phyloP scores from a whole-genome alignment of 2,888 invertebrate genomes.

The Silvanus unidentatus region DNA sequence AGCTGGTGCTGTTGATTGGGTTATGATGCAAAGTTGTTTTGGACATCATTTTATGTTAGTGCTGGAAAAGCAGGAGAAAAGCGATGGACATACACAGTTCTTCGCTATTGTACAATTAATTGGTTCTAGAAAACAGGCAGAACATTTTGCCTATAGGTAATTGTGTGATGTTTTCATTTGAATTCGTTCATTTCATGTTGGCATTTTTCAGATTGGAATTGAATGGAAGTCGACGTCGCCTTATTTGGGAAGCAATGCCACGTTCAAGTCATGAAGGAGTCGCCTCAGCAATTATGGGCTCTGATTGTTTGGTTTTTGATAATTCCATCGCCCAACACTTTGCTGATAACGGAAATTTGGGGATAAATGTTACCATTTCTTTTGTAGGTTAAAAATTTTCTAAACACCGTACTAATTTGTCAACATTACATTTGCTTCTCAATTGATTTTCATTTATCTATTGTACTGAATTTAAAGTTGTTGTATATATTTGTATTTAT shows the following conservation, averaged over 20 bases:
- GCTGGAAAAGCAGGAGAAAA: conserved; percentile 96
- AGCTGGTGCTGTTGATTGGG: conserved; percentile 99
- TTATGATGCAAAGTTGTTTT: conserved; percentile 99
- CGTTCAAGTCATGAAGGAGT: conserved; percentile 98
- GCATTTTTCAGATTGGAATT: conserved; percentile 73
- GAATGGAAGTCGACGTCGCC: conserved; percentile 87
- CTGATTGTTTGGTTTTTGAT: conserved; percentile 98
- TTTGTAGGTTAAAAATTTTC: conserved; percentile 59
- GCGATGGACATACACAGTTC: conserved; percentile 93
- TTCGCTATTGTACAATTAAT: conserved; percentile 99
- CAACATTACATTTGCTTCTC: no score
- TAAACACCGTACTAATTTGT: no score
- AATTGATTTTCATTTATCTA: no score
- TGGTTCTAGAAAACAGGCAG: conserved; percentile 97
- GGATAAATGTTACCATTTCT: conserved; percentile 98
- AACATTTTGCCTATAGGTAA: conserved; percentile 93
- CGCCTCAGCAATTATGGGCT: conserved; percentile 93
- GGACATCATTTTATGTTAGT: conserved; percentile 99
- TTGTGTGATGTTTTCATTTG: conserved; percentile 3
- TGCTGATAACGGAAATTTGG: conserved; percentile 98
- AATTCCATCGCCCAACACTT: conserved; percentile 96
- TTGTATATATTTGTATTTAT: not conserved
- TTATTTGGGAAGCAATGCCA: conserved; percentile 99
- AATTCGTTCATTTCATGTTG: not conserved
- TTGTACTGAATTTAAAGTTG: no score